phyloP scores from a whole-genome alignment of 2,888 invertebrate species.

The Bugula neritina region DNA sequence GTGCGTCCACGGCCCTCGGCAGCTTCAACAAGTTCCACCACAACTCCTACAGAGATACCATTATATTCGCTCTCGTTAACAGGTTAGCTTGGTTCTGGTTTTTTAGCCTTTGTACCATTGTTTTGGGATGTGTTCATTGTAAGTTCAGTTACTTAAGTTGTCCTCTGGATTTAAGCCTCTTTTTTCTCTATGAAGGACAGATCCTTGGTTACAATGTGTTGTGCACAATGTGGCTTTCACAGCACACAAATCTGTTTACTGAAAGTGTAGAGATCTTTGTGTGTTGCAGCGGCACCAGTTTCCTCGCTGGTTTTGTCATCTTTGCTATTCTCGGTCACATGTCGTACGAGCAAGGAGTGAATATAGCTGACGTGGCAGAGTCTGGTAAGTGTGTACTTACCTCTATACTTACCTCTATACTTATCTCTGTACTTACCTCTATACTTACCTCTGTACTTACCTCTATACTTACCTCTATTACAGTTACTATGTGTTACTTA shows the following conservation, averaged over 20 bases:
- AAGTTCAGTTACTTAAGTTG: not conserved
- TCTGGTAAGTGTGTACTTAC: constrained; percentile 24
- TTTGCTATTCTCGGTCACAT: constrained; percentile 34
- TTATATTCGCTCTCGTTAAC: constrained; percentile 45
- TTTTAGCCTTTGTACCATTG: too few species aligned
- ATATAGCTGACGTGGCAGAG: constrained; percentile 37
- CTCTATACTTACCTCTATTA: too few species aligned
- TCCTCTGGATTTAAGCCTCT: not conserved
- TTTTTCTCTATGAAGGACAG: not conserved
- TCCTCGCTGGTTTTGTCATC: constrained; percentile 45
- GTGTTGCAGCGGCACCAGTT: constrained; percentile 34
- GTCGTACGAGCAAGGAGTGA: constrained; percentile 37
- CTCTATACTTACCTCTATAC: too few species aligned
- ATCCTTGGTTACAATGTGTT: too few species aligned
- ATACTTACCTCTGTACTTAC: too few species aligned
- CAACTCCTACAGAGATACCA: constrained; percentile 53
- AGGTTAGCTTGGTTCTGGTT: too few species aligned
- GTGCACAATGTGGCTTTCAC: too few species aligned
- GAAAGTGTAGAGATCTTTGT: too few species aligned
- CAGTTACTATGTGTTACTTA: too few species aligned
- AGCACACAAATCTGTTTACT: too few species aligned
- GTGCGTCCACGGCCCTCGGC: constrained; percentile 56
- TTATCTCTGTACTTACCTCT: too few species aligned
- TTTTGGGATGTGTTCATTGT: not conserved
- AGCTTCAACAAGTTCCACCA: constrained; percentile 49